Evolutionary conservation across 2,797 vertebrate species (phyloP).

Genomic region (Arrhamphus sclerolepis): DNA sequence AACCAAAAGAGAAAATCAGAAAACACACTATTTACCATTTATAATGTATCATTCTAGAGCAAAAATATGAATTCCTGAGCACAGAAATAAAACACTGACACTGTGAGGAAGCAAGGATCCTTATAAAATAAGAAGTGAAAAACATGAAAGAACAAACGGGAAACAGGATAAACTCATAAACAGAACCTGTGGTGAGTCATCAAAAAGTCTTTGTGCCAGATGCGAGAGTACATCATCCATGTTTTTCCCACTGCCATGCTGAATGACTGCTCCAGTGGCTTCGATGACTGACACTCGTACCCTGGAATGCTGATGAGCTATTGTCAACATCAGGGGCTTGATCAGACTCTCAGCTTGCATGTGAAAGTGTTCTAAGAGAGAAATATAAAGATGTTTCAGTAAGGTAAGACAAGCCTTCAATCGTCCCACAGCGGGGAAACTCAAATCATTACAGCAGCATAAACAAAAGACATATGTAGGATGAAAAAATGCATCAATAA

Average conservation of each 20-base stretch:
- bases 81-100: background rate
- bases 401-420: no score
- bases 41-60: background rate
- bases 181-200: constrained; percentile 90
- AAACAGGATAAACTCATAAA: background rate
- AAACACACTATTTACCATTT: background rate
- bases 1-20: background rate
- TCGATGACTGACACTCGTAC: constrained; percentile 90
- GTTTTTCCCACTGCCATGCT: constrained; percentile 86
- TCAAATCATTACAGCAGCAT: no score
- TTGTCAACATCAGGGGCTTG: constrained; percentile 89
- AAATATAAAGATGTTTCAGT: constrained; percentile 3
- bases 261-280: constrained; percentile 89
- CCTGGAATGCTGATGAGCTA: constrained; percentile 92
- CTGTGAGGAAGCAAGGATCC: background rate
- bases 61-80: background rate
- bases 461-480: no score
- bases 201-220: constrained; percentile 93
- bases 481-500: no score
- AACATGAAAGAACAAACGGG: background rate
- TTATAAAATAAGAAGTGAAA: background rate
- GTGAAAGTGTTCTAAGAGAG: constrained; percentile 89
- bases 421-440: no score
- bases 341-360: constrained; percentile 92
- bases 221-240: constrained; percentile 93